These are phyloP conservation scores for Anguilla japonica DNA, from an alignment of 2,113 vertebrate species.

Conservation along the genomic window DNA sequence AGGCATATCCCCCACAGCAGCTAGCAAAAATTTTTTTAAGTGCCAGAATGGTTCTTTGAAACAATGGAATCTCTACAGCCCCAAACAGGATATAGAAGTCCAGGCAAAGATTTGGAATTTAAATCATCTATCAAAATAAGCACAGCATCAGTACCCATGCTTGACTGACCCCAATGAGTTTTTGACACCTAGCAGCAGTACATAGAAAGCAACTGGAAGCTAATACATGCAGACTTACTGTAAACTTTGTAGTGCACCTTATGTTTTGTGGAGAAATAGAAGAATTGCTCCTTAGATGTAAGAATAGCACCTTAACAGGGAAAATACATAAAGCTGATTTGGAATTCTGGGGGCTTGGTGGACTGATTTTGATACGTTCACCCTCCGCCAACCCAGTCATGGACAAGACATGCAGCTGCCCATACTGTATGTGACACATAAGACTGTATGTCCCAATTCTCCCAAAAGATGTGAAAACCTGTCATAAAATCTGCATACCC, in stretches of 20 bases:
- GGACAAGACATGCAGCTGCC: background rate
- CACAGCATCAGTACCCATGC: background rate
- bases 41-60: background rate
- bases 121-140: background rate
- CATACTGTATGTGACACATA: background rate
- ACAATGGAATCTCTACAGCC: background rate
- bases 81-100: background rate
- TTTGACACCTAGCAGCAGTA: background rate
- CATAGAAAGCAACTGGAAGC: background rate
- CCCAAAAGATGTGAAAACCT: background rate
- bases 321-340: background rate
- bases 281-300: background rate
- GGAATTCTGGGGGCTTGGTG: background rate
- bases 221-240: background rate
- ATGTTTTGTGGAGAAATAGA: background rate
- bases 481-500: background rate
- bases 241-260: background rate
- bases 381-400: background rate
- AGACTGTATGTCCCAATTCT: background rate
- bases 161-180: background rate
- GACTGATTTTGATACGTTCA: background rate
- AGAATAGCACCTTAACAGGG: background rate
- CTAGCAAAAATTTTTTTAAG: background rate
- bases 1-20: background rate
- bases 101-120: slow-evolving; percentile 13